Evolutionary conservation across 1,140 invertebrate genomes (phyloP).

Genomic region (Drosophila bifasciata): DNA sequence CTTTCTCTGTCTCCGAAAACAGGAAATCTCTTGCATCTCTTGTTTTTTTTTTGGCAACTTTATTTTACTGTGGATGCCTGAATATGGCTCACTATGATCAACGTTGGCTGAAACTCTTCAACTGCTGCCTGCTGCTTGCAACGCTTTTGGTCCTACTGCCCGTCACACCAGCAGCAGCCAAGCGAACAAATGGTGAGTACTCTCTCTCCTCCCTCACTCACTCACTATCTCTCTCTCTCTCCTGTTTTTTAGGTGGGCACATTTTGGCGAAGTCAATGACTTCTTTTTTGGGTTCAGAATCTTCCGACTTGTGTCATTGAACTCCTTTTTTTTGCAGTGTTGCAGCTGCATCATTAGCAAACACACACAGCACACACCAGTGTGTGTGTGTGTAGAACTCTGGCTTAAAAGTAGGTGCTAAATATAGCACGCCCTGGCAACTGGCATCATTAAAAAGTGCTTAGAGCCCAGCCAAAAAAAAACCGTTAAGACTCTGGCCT

Average conservation of each 20-base stretch:
- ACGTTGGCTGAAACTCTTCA: slow-evolving; percentile 73
- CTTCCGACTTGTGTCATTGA: slow-evolving; percentile 55
- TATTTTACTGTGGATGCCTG: slow-evolving; percentile 56
- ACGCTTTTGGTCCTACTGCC: slow-evolving; percentile 41
- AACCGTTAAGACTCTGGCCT: slow-evolving; percentile 58
- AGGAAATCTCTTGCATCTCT: slow-evolving; percentile 55
- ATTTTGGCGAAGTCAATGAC: background rate
- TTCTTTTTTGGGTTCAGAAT: slow-evolving; percentile 32
- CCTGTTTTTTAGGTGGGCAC: background rate
- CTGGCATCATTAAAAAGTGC: slow-evolving; percentile 73
- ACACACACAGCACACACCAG: background rate
- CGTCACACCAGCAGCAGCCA: slow-evolving; percentile 40
- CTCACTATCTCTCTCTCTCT: too few species aligned
- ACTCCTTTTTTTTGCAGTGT: slow-evolving; percentile 44
- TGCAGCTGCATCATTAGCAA: slow-evolving; percentile 67
- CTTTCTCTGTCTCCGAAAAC: slow-evolving; percentile 45
- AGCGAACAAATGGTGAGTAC: slow-evolving; percentile 66
- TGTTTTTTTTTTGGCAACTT: slow-evolving; percentile 62
- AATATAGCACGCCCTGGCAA: slow-evolving; percentile 65
- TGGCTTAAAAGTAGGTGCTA: slow-evolving; percentile 50
- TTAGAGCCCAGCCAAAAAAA: slow-evolving; percentile 48
- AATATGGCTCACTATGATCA: slow-evolving; percentile 73
- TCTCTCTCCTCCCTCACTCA: slow-evolving; percentile 4
- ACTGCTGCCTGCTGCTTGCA: slow-evolving; percentile 54
- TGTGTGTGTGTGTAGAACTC: slow-evolving; percentile 64